Evolutionary conservation across 2,113 vertebrate species (phyloP), one percentile per base, ranked within the genome.

Genomic region (Cyprinodon tularosa): DNA sequence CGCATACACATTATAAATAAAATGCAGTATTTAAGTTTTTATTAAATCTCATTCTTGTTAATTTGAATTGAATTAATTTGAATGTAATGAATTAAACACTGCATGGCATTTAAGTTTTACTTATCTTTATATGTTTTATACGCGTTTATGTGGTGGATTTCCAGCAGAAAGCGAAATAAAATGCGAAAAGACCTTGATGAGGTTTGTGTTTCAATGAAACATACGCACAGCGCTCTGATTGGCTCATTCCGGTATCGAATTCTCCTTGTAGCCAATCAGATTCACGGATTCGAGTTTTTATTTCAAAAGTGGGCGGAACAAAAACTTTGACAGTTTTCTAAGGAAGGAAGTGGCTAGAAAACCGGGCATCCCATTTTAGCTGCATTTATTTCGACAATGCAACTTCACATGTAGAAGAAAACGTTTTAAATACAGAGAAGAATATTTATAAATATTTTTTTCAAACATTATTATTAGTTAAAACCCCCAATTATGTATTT

Each of bases 181-280:
- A 12, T 13, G 64, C 5, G 20, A n/a, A 10, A 66, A 65, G 10
- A 7, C 37, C n/a, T 66, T 20, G 22, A 45, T n/a, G 2, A n/a
- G 40, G 12, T 42, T 66, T 45, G 6, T n/a, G n/a, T 12, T 45
- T 86, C 82, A 89, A 74, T 81, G 81, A 22, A 72, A 86, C 74
- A 15, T 57, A 68, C 85, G 81, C 77, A 84, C 80, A 3, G 36
- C 5, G n/a, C 3, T 71, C 3, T 63, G 53, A 91, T 90, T 90
- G 89, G 89, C 38, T 68, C 2, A 5, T 39, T 73, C 14, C 11
- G 4, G 1, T 7, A 10, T 4, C 11, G 1, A 60, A 17, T 17
- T 40, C 12, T 3, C 0, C 3, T 3, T 57, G 1, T 36, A 74
- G 75, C 88, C 84, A 91, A 86, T 89, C 78, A 29, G 0, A 10